These are phyloP conservation scores for Vulpes ferrilata DNA, from an alignment of 2,113 vertebrate species.

Conservation along the genomic window DNA sequence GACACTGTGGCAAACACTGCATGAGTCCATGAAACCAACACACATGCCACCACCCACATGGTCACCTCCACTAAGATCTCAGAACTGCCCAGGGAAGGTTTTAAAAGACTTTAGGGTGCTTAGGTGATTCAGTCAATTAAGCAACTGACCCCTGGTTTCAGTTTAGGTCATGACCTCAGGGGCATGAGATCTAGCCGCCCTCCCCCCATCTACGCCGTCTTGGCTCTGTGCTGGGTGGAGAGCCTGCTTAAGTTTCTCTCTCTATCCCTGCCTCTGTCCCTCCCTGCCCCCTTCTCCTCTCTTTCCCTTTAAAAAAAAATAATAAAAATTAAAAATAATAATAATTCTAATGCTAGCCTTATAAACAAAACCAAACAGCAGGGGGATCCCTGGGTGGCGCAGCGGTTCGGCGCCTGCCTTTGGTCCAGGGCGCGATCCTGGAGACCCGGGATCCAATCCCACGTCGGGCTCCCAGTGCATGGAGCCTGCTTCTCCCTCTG, in stretches of 20 bases:
- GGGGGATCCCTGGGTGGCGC: too few relatives aligned
- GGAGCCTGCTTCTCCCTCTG: too few relatives aligned
- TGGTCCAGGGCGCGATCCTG: too few relatives aligned
- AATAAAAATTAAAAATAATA: too few relatives aligned
- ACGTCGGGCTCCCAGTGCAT: too few relatives aligned
- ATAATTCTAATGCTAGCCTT: background rate
- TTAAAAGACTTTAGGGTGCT: background rate
- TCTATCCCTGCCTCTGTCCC: background rate
- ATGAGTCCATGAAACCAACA: background rate
- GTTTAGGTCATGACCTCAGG: background rate
- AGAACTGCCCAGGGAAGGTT: background rate
- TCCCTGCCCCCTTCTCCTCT: background rate
- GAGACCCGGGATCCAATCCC: too few relatives aligned
- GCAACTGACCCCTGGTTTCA: background rate
- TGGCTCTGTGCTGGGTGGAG: background rate
- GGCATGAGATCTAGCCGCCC: background rate
- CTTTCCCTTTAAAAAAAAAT: background rate
- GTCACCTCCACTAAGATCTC: background rate
- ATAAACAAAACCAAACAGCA: conserved; percentile 28
- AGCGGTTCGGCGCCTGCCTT: too few relatives aligned
- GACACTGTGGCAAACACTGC: background rate
- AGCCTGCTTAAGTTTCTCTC: background rate
- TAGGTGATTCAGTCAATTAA: background rate
- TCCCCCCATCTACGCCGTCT: background rate
- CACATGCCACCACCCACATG: background rate